These are phyloP conservation scores for Cotesia chilonis DNA, from an alignment of 1,140 invertebrate genomes.

Conservation along the genomic window DNA sequence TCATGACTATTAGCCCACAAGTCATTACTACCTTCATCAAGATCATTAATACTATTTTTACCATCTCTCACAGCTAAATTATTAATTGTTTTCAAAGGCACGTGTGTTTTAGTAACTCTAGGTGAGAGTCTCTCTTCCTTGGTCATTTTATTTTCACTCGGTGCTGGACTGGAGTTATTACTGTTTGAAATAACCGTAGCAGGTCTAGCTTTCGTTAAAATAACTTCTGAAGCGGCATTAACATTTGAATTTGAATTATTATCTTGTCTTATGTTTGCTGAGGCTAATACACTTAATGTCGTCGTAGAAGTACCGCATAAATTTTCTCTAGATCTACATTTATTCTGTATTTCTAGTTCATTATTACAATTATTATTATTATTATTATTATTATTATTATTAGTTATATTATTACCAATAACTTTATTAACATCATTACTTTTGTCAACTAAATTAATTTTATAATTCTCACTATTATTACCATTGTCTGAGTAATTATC, in stretches of 20 bases:
- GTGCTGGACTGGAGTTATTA: slow-evolving; percentile 70
- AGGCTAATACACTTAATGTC: slow-evolving; percentile 56
- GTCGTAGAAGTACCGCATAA: slow-evolving; percentile 61
- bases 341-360: slow-evolving; percentile 61
- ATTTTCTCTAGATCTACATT: slow-evolving; percentile 68
- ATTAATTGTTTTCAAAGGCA: slow-evolving; percentile 50
- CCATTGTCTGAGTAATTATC: slow-evolving; percentile 44
- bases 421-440: slow-evolving; percentile 18
- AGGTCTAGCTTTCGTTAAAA: slow-evolving; percentile 76
- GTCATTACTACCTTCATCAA: slow-evolving; percentile 51
- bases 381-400: slow-evolving; percentile 51
- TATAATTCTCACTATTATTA: slow-evolving; percentile 54
- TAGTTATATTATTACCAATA: slow-evolving; percentile 33
- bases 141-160: slow-evolving; percentile 68
- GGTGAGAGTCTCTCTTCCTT: slow-evolving; percentile 71
- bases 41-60: slow-evolving; percentile 52
- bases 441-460: slow-evolving; percentile 8
- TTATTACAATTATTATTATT: slow-evolving; percentile 52
- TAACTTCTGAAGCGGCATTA: slow-evolving; percentile 69
- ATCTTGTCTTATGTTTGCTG: slow-evolving; percentile 53
- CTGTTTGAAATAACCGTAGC: slow-evolving; percentile 78
- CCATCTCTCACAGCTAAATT: slow-evolving; percentile 49
- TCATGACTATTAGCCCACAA: slow-evolving; percentile 52
- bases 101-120: slow-evolving; percentile 62
- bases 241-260: slow-evolving; percentile 44